Base-by-base conservation (phyloP, 2,797 vertebrate species). In the Dermochelys coriacea region DNA sequence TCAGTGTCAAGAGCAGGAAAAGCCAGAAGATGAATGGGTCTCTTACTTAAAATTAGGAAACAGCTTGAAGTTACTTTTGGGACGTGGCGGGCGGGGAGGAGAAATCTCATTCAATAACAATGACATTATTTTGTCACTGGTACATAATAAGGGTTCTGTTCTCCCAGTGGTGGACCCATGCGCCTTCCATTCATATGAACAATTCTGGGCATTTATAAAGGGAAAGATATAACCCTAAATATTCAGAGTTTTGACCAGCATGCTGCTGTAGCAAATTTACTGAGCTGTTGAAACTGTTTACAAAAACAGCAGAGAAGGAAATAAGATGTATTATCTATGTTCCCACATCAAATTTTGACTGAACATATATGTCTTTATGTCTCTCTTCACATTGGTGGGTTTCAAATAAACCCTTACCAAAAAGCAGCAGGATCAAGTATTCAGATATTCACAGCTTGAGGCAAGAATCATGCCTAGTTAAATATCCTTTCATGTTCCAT, bases 11-110 rank as follows among this genome's bases (percentile, higher is more conserved):
- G 92, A 88, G 91, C 96, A 97, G 97, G 97, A 98, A 98, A 96
- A 96, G 87, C 15, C 96, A 95, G 87, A 88, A 97, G 96, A 95
- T 92, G 89, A 93, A 97, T 97, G 94, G 82, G 86, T 90, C 77
- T 90, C 47, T 89, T 93, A 55, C 75, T 87, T 95, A 91, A 96
- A 96, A 97, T 97, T 96, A 97, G 97, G 97, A 98, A 98, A 95
- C 97, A 97, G 96, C 97, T 96, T 97, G 96, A 94, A 86, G 84
- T 91, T 96, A 93, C 91, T 96, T 25, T 88, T 29, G 3, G 15
- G 37, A 25, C 23, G 5, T 12, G 25, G 45, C 61, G 84, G 82
- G 50, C n/a, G 75, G 87, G 83, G 91, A 23, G 9, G 23, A 97
- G 50, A 94, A 95, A 88, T 18, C 51, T 93, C 77, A 54, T 92